Evolutionary conservation across 2,888 invertebrate genomes (phyloP).

Genomic region (Julus scanicus): DNA sequence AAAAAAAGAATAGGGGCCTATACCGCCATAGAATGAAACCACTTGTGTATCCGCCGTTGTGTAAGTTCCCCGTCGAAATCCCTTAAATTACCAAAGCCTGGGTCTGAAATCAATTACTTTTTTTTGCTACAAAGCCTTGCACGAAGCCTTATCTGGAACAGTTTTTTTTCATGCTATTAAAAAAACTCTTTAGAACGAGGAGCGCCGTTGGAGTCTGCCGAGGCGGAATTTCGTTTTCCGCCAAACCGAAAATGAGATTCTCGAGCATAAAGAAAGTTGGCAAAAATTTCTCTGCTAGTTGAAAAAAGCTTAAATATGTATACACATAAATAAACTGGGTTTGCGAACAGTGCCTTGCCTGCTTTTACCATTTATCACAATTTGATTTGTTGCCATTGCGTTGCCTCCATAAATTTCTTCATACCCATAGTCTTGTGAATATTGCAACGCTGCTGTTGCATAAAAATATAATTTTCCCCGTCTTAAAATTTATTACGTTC

Average conservation of each 20-base stretch:
- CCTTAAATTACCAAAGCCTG: constrained; percentile 35
- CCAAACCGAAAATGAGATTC: background rate
- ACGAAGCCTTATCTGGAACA: constrained; percentile 36
- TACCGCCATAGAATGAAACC: background rate
- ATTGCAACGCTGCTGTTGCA: constrained; percentile 4
- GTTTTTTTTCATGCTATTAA: background rate
- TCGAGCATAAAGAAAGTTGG: background rate
- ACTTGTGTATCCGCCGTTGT: background rate
- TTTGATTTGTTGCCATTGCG: background rate
- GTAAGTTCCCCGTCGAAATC: background rate
- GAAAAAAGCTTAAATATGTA: constrained; percentile 13
- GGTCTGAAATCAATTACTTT: constrained; percentile 37
- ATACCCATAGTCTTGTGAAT: background rate
- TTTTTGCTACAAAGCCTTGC: background rate
- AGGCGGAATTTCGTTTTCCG: background rate
- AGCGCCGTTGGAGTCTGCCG: background rate
- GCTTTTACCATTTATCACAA: constrained; percentile 1
- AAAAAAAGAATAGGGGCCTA: background rate
- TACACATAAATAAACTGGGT: background rate
- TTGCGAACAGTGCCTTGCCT: background rate
- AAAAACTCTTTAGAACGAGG: background rate
- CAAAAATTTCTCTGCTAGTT: background rate
- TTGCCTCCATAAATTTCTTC: background rate
- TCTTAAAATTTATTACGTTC: constrained; percentile 32
- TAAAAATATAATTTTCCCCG: constrained; percentile 37